Evolutionary conservation across 2,888 invertebrate genomes (phyloP), one percentile per base, ranked within the genome.

Genomic region (Tipula lateralis): DNA sequence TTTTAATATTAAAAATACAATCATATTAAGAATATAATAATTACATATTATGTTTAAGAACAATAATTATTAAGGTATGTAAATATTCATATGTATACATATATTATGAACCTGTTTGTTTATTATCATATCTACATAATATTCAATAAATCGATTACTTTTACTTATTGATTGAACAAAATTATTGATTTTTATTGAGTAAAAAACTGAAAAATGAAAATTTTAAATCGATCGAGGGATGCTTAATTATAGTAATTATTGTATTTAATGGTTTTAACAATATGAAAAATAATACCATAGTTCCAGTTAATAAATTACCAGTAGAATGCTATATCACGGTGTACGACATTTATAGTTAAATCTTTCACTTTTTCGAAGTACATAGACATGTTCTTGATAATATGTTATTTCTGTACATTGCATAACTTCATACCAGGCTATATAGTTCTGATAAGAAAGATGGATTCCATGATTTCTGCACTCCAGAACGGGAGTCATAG

Each of bases 101-200:
- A 50, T 16, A 66, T 66, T 6, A 19, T 66, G 66, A 9, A 66
- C 66, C 66, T 66, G 66, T 66, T 24, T 9, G 9, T 66, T 19
- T 24, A 66, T 66, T 24, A 24, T 24, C 13, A 2, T 3, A 16
- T 44, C n/a, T 44, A n/a, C 44, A 44, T 44, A 66, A 66, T 66
- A 24, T 66, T 66, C 66, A 66, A 66, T 66, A 66, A 66, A 66
- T 66, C 24, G 66, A 24, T 66, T 66, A 66, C 66, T 66, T 66
- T 66, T 66, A 66, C 66, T 66, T 24, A 66, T 24, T 66, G 66
- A 66, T 66, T 66, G n/a, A n/a, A 66, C 66, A 24, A 66, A 7
- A 66, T 66, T 66, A 24, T 66, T 24, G 66, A 66, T 66, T 66
- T 66, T 66, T 66, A 66, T 24, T 24, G 66, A 66, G 24, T 12